Evolutionary conservation across 2,113 vertebrate genomes (phyloP), one percentile per base, ranked within the genome.

Genomic region (Spheniscus mendiculus): DNA sequence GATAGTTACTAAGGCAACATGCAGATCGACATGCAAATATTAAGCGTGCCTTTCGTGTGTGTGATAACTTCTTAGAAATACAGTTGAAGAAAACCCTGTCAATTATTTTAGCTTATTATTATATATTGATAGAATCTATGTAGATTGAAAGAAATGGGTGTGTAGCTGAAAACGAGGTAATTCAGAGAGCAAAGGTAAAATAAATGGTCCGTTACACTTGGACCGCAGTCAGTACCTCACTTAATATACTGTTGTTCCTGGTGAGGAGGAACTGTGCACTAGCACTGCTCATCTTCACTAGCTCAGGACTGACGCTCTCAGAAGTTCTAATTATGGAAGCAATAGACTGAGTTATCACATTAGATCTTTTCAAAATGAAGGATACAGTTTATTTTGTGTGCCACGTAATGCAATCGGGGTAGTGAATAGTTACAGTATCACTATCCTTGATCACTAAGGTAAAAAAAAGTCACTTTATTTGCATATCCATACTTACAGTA

Each of bases 211-310:
- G 27, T 83, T 66, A 26, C 1, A 45, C 11, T 12, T 73, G 23
- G 65, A 74, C 67, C 4, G 1, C 15, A 22, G 74, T 52, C 53
- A 73, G 25, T 42, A 42, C 15, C 38, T 89, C 42, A 34, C 0
- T 3, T 71, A 45, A n/a, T 29, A 14, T 3, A 10, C 4, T 25
- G 1, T 4, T 56, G 29, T 30, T 78, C 29, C 36, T 61, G 29
- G 44, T 84, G 63, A 91, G 59, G 25, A 66, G 29, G 32, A 76
- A 20, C 42, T n/a, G 30, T 44, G 38, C 22, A 18, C 3, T 17
- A 76, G 36, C 56, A 23, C 36, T 0, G 0, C 42, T 62, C 29
- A 7, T 6, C 25, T 30, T 66, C 25, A 10, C 38, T 52, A 12
- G 11, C 15, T 56, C 56, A 45, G 80, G 30, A 63, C 26, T 7